Base-by-base conservation (phyloP, 92 coral and sea anemone species). In the Phenganax subtilis region DNA sequence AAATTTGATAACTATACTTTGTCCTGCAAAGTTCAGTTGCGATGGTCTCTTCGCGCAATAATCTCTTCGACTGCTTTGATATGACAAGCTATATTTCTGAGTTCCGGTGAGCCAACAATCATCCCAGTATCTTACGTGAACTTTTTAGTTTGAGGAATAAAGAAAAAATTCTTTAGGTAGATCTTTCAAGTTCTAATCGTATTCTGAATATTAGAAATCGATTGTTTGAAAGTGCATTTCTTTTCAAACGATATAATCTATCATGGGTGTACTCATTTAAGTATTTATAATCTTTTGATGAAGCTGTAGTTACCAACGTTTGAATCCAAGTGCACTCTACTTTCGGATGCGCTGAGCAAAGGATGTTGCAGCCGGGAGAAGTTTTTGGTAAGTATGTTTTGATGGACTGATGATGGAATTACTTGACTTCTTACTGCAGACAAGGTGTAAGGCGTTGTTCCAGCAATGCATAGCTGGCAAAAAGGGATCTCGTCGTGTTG, bases 381-480 rank as follows among this genome's bases (percentile, higher is more conserved):
- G 55, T 94, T 97, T 72, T 90, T 89, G 16, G 90, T 84, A 76
- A 85, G 74, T 67, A 89, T 92, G 12, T 87, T 80, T 55, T 96
- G 90, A 72, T 92, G 91, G 6, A 92, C 91, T 28, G 88, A 85
- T 6, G 82, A 70, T 12, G 98, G 93, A 11, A 92, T 88, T 0
- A 91, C 83, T 10, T 96, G 97, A 20, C 98, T 93, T 53, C 97
- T 91, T 8, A 92, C 96, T 57, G 47, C 47, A 37, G 91, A 96
- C 86, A 94, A 75, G 12, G 87, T 88, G 92, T 14, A 93, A 91
- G 86, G 88, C 15, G 93, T 73, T 68, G 86, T 84, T n/a, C 92
- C 80, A 27, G 98, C 97, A 56, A 94, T 91, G 75, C 98, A 94
- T 56, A 94, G 81, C 89, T 94, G 98, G 71, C 98, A 94, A 31